Evolutionary conservation across 2,113 vertebrate genomes (phyloP).

Genomic region (Nothobranchius furzeri): DNA sequence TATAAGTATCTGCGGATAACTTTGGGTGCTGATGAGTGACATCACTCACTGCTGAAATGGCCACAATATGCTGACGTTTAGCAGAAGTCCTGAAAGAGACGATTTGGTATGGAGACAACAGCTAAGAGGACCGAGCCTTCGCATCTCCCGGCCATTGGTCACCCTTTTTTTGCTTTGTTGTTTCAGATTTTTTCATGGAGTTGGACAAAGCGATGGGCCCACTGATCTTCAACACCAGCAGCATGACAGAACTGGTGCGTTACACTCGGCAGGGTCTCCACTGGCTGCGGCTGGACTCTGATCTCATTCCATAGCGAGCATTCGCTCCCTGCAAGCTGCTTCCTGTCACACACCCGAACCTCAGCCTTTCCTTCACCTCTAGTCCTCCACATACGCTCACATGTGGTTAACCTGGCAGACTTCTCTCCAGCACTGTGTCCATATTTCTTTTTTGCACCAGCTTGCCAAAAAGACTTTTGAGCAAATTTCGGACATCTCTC

Average conservation of each 20-base stretch:
- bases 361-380: constrained; percentile 54
- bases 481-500: constrained; percentile 58
- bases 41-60: no score
- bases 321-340: constrained; percentile 39
- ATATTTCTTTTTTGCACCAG: constrained; percentile 75
- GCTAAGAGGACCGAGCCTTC: no score
- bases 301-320: constrained; percentile 80
- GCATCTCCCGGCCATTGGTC: no score
- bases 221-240: constrained; percentile 97
- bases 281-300: constrained; percentile 96
- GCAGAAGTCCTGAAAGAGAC: no score
- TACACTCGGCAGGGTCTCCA: constrained; percentile 97
- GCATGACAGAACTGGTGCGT: constrained; percentile 97
- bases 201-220: constrained; percentile 98
- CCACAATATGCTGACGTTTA: no score
- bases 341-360: constrained; percentile 34
- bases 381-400: constrained; percentile 49
- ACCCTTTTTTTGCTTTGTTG: neutral
- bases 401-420: constrained; percentile 65
- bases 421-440: constrained; percentile 88
- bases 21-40: no score
- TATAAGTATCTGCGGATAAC: no score
- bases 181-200: constrained; percentile 94
- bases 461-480: constrained; percentile 79
- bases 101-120: no score